Percentiles rank a stretch among this genome's conserved stretches.
These are phyloP conservation scores for Lepidostoma basale DNA, from an alignment of 1,140 invertebrate genomes.

Conservation along the genomic window DNA sequence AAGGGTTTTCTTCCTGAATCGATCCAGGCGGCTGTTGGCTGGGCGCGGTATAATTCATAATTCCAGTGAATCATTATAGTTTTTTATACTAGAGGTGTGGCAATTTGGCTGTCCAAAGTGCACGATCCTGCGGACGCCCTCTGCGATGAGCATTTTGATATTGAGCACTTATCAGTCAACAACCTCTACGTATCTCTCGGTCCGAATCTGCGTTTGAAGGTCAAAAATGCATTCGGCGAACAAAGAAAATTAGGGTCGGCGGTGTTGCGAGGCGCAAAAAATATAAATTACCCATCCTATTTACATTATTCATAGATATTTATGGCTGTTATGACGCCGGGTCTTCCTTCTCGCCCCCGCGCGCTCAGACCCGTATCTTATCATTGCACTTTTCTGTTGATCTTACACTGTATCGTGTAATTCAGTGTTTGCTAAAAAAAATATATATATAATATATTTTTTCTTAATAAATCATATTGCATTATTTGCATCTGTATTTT, in stretches of 20 bases:
- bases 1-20: no score
- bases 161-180: constrained; percentile 21
- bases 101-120: background rate
- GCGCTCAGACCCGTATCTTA: constrained; percentile 3
- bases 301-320: background rate
- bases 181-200: background rate
- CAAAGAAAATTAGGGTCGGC: constrained; percentile 20
- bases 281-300: background rate
- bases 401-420: background rate
- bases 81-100: background rate
- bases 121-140: background rate
- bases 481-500: no score
- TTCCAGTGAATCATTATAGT: background rate
- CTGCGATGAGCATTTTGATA: constrained; percentile 18
- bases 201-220: constrained; percentile 11
- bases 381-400: background rate
- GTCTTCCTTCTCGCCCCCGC: background rate
- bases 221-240: constrained; percentile 19
- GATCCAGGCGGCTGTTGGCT: no score
- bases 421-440: background rate
- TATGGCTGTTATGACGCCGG: background rate
- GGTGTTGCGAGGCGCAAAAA: constrained; percentile 7
- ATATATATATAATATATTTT: background rate
- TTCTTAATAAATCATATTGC: background rate
- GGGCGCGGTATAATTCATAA: no score